A percentile compares a stretch with the other conserved stretches of the same genome.
Evolutionary conservation across 2,888 invertebrate genomes (phyloP).

Genomic region (Eupithecia vulgata): DNA sequence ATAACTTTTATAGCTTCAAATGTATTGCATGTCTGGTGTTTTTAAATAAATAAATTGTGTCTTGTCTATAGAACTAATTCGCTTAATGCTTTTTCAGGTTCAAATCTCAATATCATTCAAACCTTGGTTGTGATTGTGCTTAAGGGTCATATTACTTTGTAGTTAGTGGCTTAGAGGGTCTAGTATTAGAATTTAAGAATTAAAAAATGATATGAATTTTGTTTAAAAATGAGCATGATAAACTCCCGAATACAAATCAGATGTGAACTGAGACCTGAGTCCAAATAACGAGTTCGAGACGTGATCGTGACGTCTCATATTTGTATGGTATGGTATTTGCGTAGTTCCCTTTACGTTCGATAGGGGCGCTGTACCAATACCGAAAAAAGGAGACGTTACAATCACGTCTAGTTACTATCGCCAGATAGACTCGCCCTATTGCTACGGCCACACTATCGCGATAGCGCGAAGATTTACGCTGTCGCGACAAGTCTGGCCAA

Average conservation of each 20-base stretch:
- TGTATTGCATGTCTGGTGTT: background rate
- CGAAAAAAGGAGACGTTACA: too few species aligned
- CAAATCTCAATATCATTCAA: background rate
- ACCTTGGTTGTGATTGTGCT: background rate
- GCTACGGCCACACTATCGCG: too few species aligned
- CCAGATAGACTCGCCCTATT: too few species aligned
- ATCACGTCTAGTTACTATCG: too few species aligned
- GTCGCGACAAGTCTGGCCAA: too few species aligned
- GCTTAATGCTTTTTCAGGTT: constrained; percentile 3
- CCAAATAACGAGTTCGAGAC: background rate
- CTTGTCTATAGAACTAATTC: background rate
- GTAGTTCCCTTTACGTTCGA: too few species aligned
- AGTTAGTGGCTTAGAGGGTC: background rate
- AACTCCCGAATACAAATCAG: background rate
- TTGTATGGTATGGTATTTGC: too few species aligned
- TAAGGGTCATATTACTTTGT: background rate
- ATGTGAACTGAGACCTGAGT: background rate
- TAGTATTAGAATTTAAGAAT: constrained; percentile 4
- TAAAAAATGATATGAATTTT: too few species aligned
- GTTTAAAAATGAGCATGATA: background rate
- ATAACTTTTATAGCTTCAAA: background rate
- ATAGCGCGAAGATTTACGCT: too few species aligned
- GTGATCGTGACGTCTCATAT: too few species aligned
- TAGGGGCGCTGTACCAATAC: too few species aligned
- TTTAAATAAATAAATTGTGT: background rate